Conservation (phyloP, 2,797 vertebrate species). For the Mus minutoides region DNA sequence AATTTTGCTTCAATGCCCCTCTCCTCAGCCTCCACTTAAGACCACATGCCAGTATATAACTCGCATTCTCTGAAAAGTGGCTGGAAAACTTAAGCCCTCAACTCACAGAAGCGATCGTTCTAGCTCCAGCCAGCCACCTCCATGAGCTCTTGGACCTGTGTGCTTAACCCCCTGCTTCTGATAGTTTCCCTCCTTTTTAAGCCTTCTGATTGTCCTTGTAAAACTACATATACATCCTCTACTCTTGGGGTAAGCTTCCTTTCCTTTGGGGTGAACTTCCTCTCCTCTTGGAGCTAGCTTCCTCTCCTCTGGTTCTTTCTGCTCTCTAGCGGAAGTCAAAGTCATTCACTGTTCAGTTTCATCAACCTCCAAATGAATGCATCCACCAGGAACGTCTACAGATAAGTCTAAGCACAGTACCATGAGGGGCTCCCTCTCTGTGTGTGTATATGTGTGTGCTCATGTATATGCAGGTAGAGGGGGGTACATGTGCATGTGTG, state of each 20-base stretch:
- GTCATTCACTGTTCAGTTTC: neutral
- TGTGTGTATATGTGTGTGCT: neutral
- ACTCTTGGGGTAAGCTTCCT: neutral
- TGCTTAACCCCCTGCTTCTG: neutral
- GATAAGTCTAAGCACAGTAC: neutral
- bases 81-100: neutral
- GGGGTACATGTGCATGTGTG: neutral
- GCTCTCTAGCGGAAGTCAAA: neutral
- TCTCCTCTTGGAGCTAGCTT: too few relatives aligned
- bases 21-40: slow-evolving; percentile 1
- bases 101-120: neutral
- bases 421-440: neutral
- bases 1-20: neutral
- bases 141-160: too few relatives aligned
- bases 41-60: neutral
- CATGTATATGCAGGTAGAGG: neutral
- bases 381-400: neutral
- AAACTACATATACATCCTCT: neutral
- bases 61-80: neutral
- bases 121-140: too few relatives aligned
- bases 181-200: neutral
- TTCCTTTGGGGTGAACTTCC: neutral
- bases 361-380: slow-evolving; percentile 20
- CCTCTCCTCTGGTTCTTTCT: neutral
- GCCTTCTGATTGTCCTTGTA: neutral